Conservation (phyloP, 2,888 invertebrate species). For the Mythimna ferrago region DNA sequence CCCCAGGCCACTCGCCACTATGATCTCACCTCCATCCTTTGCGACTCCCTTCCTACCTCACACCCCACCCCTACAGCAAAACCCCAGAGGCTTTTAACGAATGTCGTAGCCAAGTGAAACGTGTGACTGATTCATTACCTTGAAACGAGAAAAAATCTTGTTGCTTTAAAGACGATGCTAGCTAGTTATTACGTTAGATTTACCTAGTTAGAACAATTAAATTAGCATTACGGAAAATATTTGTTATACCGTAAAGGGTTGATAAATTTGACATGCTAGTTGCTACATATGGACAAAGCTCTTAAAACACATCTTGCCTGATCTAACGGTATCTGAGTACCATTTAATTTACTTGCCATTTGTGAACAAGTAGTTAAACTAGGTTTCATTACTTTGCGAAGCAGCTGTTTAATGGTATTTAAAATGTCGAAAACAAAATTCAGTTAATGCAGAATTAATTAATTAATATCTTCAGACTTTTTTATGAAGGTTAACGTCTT, state of each 20-base stretch:
- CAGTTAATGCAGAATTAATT: constrained; percentile 8
- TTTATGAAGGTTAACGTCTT: constrained; percentile 17
- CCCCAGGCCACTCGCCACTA: constrained; percentile 90
- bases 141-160: constrained; percentile 20
- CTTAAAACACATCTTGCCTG: constrained; percentile 20
- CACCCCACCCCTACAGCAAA: constrained; percentile 79
- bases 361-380: not conserved
- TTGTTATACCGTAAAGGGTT: not conserved
- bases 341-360: constrained; percentile 28
- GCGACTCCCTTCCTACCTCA: constrained; percentile 79
- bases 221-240: not conserved
- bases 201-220: constrained; percentile 3
- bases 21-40: constrained; percentile 90
- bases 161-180: not conserved
- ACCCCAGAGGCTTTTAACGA: constrained; percentile 84
- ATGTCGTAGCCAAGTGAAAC: constrained; percentile 72
- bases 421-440: constrained; percentile 25
- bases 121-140: constrained; percentile 63
- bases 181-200: not conserved
- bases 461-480: constrained; percentile 37
- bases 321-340: constrained; percentile 35
- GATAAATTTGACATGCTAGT: not conserved
- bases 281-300: constrained; percentile 11
- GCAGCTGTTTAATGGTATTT: constrained; percentile 25
- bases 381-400: constrained; percentile 31